A percentile compares a stretch with the other conserved stretches of the same genome.
Conservation (phyloP, 2,113 vertebrate species). For the Salvelinus namaycush region DNA sequence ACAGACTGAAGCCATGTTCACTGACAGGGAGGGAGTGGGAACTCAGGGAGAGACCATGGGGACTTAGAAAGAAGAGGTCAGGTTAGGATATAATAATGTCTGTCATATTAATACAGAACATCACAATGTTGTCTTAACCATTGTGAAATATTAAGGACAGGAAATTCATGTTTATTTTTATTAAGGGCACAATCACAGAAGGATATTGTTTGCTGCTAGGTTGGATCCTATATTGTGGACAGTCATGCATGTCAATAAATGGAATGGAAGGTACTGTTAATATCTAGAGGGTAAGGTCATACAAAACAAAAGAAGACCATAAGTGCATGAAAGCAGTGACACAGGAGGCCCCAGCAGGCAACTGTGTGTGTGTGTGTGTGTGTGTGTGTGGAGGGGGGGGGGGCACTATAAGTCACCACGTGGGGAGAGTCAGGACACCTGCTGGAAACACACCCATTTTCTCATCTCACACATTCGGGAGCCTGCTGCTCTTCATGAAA, state of each 20-base stretch:
- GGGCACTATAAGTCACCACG: slow-evolving; percentile 27
- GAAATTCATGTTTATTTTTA: neutral
- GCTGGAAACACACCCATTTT: slow-evolving; percentile 63
- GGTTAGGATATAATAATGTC: no score
- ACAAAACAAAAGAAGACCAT: no score
- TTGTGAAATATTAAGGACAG: no score
- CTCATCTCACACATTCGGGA: slow-evolving; percentile 64
- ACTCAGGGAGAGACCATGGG: neutral
- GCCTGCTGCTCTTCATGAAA: slow-evolving; percentile 68
- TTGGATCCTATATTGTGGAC: no score
- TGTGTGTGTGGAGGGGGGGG: neutral
- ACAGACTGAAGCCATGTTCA: slow-evolving; percentile 19
- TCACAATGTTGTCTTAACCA: no score
- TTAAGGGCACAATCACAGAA: neutral
- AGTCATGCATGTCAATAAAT: no score
- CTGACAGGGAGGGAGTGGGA: slow-evolving; percentile 19
- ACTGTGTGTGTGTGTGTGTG: slow-evolving; percentile 6
- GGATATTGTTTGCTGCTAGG: neutral
- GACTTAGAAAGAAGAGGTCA: no score
- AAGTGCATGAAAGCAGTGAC: no score
- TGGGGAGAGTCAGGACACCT: slow-evolving; percentile 50
- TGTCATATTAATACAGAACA: no score
- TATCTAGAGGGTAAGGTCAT: no score
- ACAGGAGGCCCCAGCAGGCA: no score
- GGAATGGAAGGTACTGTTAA: no score